Conservation (phyloP, 2,113 vertebrate species). For the Leuciscus idus region DNA sequence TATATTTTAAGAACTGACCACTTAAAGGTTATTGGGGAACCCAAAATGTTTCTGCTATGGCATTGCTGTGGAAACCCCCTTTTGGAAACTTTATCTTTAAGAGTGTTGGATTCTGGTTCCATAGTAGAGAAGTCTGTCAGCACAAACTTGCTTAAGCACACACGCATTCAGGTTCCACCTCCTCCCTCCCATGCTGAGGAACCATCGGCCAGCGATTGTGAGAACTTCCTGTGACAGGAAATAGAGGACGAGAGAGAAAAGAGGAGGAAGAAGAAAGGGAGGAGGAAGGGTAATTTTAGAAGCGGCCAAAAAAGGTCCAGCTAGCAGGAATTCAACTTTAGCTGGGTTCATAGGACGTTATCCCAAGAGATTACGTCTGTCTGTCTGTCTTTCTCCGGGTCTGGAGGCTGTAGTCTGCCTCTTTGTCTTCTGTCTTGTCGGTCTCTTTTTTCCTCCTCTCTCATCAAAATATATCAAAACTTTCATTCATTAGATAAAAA, state of each 20-base stretch:
- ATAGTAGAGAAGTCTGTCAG: not conserved
- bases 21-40: not conserved
- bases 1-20: not conserved
- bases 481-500: not conserved
- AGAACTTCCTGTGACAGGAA: constrained; percentile 82
- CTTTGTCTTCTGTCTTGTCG: constrained; percentile 17
- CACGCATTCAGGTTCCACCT: constrained; percentile 50
- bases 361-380: not conserved
- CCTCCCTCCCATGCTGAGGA: constrained; percentile 66
- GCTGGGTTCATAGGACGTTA: not conserved
- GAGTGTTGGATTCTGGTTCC: not conserved
- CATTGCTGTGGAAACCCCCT: not conserved
- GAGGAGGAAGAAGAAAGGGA: constrained; percentile 18
- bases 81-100: not conserved
- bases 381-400: not conserved
- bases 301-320: constrained; percentile 10
- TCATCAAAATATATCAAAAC: not conserved
- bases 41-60: too few relatives aligned
- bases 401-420: not conserved
- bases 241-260: constrained; percentile 59
- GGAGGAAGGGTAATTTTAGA: constrained; percentile 46
- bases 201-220: constrained; percentile 75
- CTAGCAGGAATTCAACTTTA: constrained; percentile 28
- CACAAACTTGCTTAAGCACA: constrained; percentile 13
- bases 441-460: not conserved